A percentile compares a stretch with the other conserved stretches of the same genome.
Evolutionary conservation across 2,888 invertebrate species (phyloP).

Genomic region (Masnerella sp.): DNA sequence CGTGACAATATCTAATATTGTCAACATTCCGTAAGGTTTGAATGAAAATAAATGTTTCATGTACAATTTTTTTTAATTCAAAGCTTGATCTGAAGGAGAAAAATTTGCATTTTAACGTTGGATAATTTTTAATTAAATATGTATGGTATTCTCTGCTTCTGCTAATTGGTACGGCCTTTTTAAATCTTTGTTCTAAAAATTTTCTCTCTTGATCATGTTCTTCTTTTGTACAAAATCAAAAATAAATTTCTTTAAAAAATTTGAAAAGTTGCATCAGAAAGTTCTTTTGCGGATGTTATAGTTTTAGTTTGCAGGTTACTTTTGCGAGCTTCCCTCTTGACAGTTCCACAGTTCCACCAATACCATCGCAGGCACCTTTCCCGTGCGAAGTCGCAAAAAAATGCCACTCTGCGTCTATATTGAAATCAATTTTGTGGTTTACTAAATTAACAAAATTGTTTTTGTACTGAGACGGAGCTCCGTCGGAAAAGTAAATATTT

Average conservation of each 20-base stretch:
- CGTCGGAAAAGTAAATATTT: slow-evolving; percentile 25
- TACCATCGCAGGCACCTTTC: slow-evolving; percentile 25
- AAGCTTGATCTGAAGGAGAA: background rate
- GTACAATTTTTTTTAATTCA: background rate
- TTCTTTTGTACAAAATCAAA: slow-evolving; percentile 4
- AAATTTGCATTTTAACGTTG: slow-evolving; percentile 7
- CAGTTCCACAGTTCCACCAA: slow-evolving; percentile 29
- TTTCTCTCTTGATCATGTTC: slow-evolving; percentile 3
- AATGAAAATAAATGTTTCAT: background rate
- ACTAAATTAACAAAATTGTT: slow-evolving; percentile 29
- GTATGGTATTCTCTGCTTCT: slow-evolving; percentile 9
- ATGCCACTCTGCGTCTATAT: slow-evolving; percentile 29
- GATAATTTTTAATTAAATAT: slow-evolving; percentile 1
- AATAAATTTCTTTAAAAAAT: slow-evolving; percentile 16
- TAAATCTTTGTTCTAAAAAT: background rate
- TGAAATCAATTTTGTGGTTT: slow-evolving; percentile 26
- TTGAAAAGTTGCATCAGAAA: slow-evolving; percentile 1
- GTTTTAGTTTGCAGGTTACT: slow-evolving; percentile 10
- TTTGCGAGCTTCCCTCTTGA: slow-evolving; percentile 26
- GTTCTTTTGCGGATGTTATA: slow-evolving; percentile 9
- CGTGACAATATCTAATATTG: no score
- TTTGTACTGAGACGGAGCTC: slow-evolving; percentile 26
- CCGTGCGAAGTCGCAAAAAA: slow-evolving; percentile 33
- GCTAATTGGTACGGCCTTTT: slow-evolving; percentile 3
- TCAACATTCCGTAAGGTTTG: background rate